Base-by-base conservation (phyloP, 2,888 invertebrate species). In the Uloborus plumipes region DNA sequence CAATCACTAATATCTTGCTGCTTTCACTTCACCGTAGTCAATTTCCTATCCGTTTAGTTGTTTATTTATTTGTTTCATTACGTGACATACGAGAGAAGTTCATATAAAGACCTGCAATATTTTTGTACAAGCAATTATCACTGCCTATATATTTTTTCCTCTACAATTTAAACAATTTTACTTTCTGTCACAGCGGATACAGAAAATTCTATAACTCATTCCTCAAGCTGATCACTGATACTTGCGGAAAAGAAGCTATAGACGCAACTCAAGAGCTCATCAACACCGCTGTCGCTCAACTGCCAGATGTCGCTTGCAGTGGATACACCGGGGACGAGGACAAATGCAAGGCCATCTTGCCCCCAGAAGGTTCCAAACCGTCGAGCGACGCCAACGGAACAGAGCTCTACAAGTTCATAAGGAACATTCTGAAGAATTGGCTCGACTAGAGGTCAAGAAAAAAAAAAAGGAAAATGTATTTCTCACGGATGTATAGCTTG, bases 251-350 rank as follows among this genome's bases (percentile, higher is more conserved):
- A 22, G 84, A 79, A 22, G 74, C 79, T 1, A 74, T 74, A 2
- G 62, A 69, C 14, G 62, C 74, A 9, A 58, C 55, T 20, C 13
- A 47, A 13, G 72, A 79, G 20, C 18, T 84, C 15, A 64, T 74
- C 7, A 39, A 26, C 2, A 13, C 70, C 65, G 61, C 76, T 1
- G 9, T 65, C 22, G 64, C 83, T 47, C 76, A 65, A n/a, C 49
- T 84, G 2, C 84, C 84, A n/a, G 74, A 78, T 31, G 72, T 84
- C 6, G 1, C 78, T 13, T 84, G 84, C 65, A 65, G 65, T 47
- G 74, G 79, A 7, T 67, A 75, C 20, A 74, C 73, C 0, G 74
- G 72, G 1, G 51, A 20, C 1, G 73, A 64, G 62, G 75, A 71
- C 47, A 50, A 49, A 31, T 84, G 84, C 61, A 26, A 26, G 15